Percentiles rank a stretch among this genome's conserved stretches.
Conservation (phyloP, 2,113 vertebrate species). For the Microcebus lehilahytsara region DNA sequence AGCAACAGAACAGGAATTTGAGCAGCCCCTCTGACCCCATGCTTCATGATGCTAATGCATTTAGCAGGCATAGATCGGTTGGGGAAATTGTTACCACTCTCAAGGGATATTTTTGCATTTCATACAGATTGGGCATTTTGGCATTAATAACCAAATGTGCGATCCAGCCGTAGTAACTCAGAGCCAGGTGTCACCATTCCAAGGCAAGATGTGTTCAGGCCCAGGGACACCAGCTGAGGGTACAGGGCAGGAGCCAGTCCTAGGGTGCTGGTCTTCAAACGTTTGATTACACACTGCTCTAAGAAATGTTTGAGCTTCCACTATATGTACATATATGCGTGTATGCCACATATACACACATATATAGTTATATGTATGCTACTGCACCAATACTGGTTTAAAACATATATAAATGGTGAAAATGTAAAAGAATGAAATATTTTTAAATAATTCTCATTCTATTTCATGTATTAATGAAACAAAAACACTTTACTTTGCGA, state of each 20-base stretch:
- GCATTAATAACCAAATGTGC: background rate
- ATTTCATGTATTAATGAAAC: background rate
- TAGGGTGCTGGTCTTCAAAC: no score
- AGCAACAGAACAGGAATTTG: background rate
- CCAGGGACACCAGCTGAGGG: no score
- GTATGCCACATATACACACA: background rate
- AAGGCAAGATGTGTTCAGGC: no score
- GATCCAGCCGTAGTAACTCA: no score
- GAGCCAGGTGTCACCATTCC: no score
- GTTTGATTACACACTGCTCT: no score
- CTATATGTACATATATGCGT: background rate
- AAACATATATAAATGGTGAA: background rate
- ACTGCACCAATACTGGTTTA: background rate
- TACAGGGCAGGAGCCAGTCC: no score
- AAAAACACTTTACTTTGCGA: background rate
- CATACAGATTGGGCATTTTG: background rate
- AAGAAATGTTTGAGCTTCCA: no score
- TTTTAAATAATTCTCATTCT: background rate
- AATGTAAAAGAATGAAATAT: background rate
- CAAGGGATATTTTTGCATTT: background rate
- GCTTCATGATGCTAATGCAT: background rate
- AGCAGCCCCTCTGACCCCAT: background rate
- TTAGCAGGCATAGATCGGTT: background rate
- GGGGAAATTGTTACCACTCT: background rate
- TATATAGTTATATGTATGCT: background rate